phyloP scores from a whole-genome alignment of 2,797 vertebrate genomes.

The Limnodromus scolopaceus region DNA sequence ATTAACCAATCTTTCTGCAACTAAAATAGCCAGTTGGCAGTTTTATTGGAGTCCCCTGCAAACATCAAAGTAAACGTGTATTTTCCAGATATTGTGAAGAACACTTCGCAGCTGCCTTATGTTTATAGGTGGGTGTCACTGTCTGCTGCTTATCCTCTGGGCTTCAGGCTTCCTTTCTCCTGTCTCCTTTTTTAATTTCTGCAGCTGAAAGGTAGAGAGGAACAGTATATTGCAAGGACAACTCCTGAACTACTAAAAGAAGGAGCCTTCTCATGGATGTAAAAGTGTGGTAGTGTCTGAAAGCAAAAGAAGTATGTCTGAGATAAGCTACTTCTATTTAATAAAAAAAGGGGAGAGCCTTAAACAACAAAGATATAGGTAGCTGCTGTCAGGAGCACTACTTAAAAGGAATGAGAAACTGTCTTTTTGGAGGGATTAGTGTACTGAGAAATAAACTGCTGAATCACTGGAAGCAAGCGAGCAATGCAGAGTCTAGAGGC shows the following conservation, averaged over 20 bases:
- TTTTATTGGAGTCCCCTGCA: not conserved
- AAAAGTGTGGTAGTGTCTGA: not conserved
- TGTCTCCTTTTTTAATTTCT: not conserved
- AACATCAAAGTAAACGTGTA: not conserved
- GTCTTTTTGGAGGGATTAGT: not conserved
- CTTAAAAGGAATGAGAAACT: not conserved
- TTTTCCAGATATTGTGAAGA: not conserved
- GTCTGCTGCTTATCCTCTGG: not conserved
- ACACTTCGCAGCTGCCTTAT: not conserved
- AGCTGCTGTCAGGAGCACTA: not conserved
- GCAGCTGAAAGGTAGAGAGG: not conserved
- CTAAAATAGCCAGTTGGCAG: not conserved
- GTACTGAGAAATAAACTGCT: conserved; percentile 35
- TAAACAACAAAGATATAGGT: not conserved
- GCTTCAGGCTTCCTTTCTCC: not conserved
- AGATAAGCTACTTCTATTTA: not conserved
- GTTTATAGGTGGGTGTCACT: not conserved
- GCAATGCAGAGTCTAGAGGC: not conserved
- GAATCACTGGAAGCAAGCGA: not conserved
- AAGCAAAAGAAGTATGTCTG: not conserved
- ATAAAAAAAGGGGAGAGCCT: not conserved
- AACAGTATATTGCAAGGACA: not conserved
- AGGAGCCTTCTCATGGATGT: not conserved
- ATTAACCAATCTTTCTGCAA: not conserved
- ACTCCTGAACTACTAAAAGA: not conserved